phyloP scores from a whole-genome alignment of 2,113 vertebrate species.

The Symphodus melops region DNA sequence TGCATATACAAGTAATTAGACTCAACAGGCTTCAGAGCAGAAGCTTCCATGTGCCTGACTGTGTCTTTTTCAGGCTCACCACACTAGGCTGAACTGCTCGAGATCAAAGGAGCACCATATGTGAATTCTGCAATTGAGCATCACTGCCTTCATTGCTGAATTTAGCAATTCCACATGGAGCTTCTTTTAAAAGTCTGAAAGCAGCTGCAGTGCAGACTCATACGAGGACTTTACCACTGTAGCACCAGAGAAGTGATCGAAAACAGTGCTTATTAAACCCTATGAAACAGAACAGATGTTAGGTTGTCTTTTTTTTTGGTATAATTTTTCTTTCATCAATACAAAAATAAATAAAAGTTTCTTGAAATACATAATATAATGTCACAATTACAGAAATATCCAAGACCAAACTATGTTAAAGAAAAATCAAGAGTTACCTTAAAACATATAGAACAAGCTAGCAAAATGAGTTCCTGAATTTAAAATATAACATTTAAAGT shows the following conservation, averaged over 20 bases:
- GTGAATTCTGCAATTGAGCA: constrained; percentile 40
- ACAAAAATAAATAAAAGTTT: neutral
- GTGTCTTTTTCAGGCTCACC: constrained; percentile 22
- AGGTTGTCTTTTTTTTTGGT: neutral
- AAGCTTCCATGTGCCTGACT: constrained; percentile 31
- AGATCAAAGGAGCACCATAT: constrained; percentile 58
- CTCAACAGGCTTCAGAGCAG: constrained; percentile 32
- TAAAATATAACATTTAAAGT: no score
- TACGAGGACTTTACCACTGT: constrained; percentile 6
- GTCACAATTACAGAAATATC: no score
- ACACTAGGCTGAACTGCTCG: constrained; percentile 11
- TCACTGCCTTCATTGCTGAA: constrained; percentile 28
- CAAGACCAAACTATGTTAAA: no score
- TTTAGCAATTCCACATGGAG: constrained; percentile 34
- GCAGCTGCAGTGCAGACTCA: constrained; percentile 42
- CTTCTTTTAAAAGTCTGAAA: constrained; percentile 10
- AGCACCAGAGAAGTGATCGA: neutral
- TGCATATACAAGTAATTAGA: constrained; percentile 25
- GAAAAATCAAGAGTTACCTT: no score
- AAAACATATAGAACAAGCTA: no score
- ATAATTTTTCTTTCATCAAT: neutral
- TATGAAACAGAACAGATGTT: constrained; percentile 17
- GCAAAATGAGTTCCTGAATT: no score
- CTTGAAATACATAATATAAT: no score
- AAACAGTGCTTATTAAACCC: constrained; percentile 4